These are phyloP conservation scores for Poeciliopsis turrubarensis DNA, from an alignment of 2,113 vertebrate species.

Conservation along the genomic window DNA sequence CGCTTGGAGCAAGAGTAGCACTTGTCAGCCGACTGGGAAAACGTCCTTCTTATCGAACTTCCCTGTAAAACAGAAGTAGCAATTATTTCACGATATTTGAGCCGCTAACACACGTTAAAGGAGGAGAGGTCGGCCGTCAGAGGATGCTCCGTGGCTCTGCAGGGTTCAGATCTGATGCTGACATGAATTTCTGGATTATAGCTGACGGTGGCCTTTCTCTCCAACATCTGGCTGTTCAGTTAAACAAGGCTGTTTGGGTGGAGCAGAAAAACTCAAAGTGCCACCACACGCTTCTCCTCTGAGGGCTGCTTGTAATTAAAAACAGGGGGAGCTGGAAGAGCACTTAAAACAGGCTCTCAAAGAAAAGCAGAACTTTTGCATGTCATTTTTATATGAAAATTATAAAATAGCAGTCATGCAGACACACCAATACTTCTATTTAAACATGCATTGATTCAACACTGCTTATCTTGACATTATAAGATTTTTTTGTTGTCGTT, in stretches of 20 bases:
- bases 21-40: slow-evolving; percentile 85
- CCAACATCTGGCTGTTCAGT: slow-evolving; percentile 62
- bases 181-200: background rate
- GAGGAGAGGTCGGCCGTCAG: too few species aligned
- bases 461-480: background rate
- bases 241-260: slow-evolving; percentile 51
- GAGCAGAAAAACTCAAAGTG: slow-evolving; percentile 57
- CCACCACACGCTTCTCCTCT: slow-evolving; percentile 46
- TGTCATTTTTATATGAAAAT: background rate
- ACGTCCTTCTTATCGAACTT: slow-evolving; percentile 78
- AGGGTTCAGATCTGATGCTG: too few species aligned
- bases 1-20: slow-evolving; percentile 91
- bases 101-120: too few species aligned
- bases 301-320: slow-evolving; percentile 51
- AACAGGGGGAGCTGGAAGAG: slow-evolving; percentile 43
- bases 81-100: background rate
- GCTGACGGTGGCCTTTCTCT: slow-evolving; percentile 16
- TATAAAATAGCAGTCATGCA: background rate
- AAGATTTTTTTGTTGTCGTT: background rate
- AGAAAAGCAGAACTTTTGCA: background rate
- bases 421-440: background rate
- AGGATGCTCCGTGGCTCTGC: too few species aligned
- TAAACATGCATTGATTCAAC: background rate
- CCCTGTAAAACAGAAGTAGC: slow-evolving; percentile 73
- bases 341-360: slow-evolving; percentile 20